phyloP scores from a whole-genome alignment of 30 jellyfish, hydroid and myxozoan species.

The Pseudorhiza aurosa region DNA sequence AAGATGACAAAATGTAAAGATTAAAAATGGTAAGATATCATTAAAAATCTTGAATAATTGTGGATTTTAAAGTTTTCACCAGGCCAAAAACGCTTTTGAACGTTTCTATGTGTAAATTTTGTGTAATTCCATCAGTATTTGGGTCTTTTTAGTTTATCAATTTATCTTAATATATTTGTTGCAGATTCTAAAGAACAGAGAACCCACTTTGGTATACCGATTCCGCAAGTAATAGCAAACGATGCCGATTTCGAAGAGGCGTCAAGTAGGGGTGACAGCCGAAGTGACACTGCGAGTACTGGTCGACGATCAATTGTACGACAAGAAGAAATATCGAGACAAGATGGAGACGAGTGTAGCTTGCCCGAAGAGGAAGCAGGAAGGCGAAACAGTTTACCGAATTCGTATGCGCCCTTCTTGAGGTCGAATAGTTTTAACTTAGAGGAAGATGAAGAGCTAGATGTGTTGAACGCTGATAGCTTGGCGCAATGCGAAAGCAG shows the following conservation, averaged over 20 bases:
- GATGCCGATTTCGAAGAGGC: slow-evolving; percentile 78
- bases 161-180: too few species aligned
- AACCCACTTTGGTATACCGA: slow-evolving; percentile 73
- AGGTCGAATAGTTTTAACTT: slow-evolving; percentile 51
- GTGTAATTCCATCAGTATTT: too few species aligned
- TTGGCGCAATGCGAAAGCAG: slow-evolving; percentile 12
- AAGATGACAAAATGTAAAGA: too few species aligned
- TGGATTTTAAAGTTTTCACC: too few species aligned
- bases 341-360: slow-evolving; percentile 21
- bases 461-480: slow-evolving; percentile 11
- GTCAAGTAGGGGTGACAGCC: slow-evolving; percentile 35
- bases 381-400: slow-evolving; percentile 41
- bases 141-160: too few species aligned
- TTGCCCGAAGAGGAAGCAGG: slow-evolving; percentile 14
- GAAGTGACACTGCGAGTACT: slow-evolving; percentile 36
- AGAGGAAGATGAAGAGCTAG: slow-evolving; percentile 41
- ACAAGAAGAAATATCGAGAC: slow-evolving; percentile 46
- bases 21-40: too few species aligned
- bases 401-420: slow-evolving; percentile 30
- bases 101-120: too few species aligned
- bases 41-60: too few species aligned
- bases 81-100: too few species aligned
- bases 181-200: slow-evolving; percentile 43
- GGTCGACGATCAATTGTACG: slow-evolving; percentile 46
- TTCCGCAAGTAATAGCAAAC: slow-evolving; percentile 91